Evolutionary conservation across 2,113 vertebrate species (phyloP).

Genomic region (Ceyx margarethae): DNA sequence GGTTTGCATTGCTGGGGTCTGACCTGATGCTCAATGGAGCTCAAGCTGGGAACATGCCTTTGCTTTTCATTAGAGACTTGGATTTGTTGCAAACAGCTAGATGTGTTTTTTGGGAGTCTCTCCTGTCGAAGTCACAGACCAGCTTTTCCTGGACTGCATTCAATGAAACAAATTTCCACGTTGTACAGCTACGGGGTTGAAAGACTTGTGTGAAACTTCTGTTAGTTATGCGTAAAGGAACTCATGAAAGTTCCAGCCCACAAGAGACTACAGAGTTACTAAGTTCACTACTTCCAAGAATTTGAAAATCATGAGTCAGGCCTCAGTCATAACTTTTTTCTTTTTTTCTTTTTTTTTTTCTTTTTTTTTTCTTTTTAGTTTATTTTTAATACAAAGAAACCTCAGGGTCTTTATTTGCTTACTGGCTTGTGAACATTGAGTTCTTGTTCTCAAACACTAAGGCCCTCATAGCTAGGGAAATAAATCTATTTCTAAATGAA

Average conservation of each 20-base stretch:
- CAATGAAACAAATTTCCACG: background rate
- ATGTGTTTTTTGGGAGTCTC: background rate
- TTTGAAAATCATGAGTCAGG: background rate
- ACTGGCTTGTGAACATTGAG: conserved; percentile 2
- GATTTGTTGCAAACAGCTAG: background rate
- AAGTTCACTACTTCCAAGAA: background rate
- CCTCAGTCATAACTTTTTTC: background rate
- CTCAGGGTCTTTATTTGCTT: conserved; percentile 18
- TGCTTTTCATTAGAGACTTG: background rate
- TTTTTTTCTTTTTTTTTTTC: background rate
- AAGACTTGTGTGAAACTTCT: conserved; percentile 7
- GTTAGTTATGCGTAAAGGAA: background rate
- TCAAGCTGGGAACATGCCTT: background rate
- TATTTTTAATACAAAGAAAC: background rate
- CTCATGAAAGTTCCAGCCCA: background rate
- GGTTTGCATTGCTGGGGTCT: background rate
- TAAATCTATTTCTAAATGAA: conserved; percentile 8
- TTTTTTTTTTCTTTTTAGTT: background rate
- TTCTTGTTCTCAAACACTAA: background rate
- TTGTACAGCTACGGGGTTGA: background rate
- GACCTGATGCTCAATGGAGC: background rate
- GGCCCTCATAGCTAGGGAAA: background rate
- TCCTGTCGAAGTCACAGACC: background rate
- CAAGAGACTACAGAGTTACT: background rate
- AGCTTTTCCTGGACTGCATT: background rate